Evolutionary conservation across 2,113 vertebrate species (phyloP), one percentile per base, ranked within the genome.

Genomic region (Nestor notabilis): DNA sequence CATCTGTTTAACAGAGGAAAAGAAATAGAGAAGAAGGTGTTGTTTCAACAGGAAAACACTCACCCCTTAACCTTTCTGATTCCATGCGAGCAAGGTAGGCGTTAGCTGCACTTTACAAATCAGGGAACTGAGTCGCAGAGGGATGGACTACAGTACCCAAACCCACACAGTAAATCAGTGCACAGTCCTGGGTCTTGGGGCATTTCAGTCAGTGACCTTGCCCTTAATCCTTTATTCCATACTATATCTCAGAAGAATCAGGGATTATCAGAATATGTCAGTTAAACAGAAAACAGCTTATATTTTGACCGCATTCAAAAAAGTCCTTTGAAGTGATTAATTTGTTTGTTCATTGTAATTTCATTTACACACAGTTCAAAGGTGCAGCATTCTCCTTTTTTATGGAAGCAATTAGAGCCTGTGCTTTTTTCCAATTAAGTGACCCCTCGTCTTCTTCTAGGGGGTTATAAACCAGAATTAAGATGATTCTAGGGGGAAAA

Each of bases 361-460:
- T 95, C 72, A 95, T 95, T 89, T 86, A 91, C 17, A 84, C 47
- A 24, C 39, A 91, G 83, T 84, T 86, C 86, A 97, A 93, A 96
- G 90, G 86, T 92, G 86, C 61, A 81, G 14, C 52, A 21, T 71
- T 92, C 65, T 93, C 50, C 61, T 79, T 74, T 93, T 88, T 89
- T 49, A 60, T 69, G n/a, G 53, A 93, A 93, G 72, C 61, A 95
- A 95, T 92, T 92, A 93, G n/a, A 94, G 44, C 8, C 61, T 60
- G 56, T 69, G 25, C 16, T 82, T 93, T 93, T 90, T 89, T 79
- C 88, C 89, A 87, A 25, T 61, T 91, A 90, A 95, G 66, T 72
- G 60, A 88, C 75, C 63, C 33, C 19, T 25, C 1, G 33, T 53
- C n/a, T 44, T 58, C 55, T 94, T 82, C 90, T 72, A 79, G 19